Evolutionary conservation across 2,113 vertebrate genomes (phyloP), one percentile per base, ranked within the genome.

Genomic region (Ibidorhyncha struthersii): DNA sequence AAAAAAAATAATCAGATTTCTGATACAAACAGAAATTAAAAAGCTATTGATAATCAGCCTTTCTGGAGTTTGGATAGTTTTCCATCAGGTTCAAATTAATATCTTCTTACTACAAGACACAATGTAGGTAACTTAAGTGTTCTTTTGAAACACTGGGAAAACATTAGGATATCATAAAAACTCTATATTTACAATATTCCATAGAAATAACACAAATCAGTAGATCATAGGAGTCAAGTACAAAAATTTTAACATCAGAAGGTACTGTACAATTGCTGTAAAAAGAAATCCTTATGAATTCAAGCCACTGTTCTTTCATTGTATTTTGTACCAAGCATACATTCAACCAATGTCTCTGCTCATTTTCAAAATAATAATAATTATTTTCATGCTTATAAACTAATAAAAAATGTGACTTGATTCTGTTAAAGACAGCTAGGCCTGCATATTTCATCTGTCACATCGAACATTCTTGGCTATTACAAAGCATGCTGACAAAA

Each of bases 11-110:
- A 13, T 4, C 7, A 82, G 26, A 32, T 72, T 92, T 92, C 34
- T 52, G 38, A 86, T 43, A 67, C 8, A 90, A 94, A 78, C 17
- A 88, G 36, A 96, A 92, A 58, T 91, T 83, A 6, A 40, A 72
- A 88, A 65, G 62, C 6, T 3, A 66, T 25, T 73, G 15, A 96
- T 66, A 81, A 84, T 25, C 32, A 95, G 6, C 38, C 12, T 84
- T 89, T 82, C 55, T 73, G n/a, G 34, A 85, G 16, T 62, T 67
- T 32, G 14, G 23, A 62, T 71, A 50, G 29, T 80, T 94, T 96
- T 94, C 58, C 71, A 58, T 82, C 30, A 67, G 12, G 69, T 94
- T 96, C 71, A 96, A 96, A 96, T 96, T 96, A 94, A 38, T 95
- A 88, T 63, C 9, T 86, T 94, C 93, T 93, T 96, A 38, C 81